A percentile compares a stretch with the other conserved stretches of the same genome.
These are phyloP conservation scores for Orthosia incerta DNA, from an alignment of 2,888 invertebrate species.

Conservation along the genomic window DNA sequence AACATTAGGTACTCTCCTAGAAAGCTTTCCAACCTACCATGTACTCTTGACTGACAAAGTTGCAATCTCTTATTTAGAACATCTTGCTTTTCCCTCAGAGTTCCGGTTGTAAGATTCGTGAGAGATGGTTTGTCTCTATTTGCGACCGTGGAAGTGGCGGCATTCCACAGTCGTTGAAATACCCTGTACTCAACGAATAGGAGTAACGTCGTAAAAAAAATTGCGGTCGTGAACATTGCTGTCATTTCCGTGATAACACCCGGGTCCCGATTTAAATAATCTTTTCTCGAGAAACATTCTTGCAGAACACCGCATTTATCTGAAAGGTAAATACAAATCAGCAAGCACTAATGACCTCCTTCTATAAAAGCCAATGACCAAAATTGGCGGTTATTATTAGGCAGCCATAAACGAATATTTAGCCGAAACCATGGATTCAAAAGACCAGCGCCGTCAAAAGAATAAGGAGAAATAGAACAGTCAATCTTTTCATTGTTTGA, in stretches of 20 bases:
- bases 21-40: conserved; percentile 19
- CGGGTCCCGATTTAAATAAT: conserved; percentile 70
- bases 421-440: too few relatives aligned
- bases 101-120: conserved; percentile 62
- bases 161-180: conserved; percentile 69
- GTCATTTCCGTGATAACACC: conserved; percentile 77
- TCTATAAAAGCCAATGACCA: too few relatives aligned
- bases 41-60: conserved; percentile 35
- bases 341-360: neutral
- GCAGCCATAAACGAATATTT: too few relatives aligned
- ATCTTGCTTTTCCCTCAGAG: conserved; percentile 69
- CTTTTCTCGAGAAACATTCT: conserved; percentile 77
- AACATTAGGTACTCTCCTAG: neutral
- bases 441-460: too few relatives aligned
- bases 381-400: too few relatives aligned
- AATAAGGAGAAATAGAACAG: too few relatives aligned
- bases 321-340: conserved; percentile 57
- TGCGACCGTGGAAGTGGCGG: conserved; percentile 53
- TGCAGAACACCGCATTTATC: conserved; percentile 85
- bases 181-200: conserved; percentile 80
- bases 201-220: conserved; percentile 72
- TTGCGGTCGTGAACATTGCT: conserved; percentile 72
- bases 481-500: too few relatives aligned
- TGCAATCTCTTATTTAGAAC: conserved; percentile 71
- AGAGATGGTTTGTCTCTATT: conserved; percentile 40